Evolutionary conservation across 2,113 vertebrate genomes (phyloP).

Genomic region (Cyanoramphus novaezelandiae): DNA sequence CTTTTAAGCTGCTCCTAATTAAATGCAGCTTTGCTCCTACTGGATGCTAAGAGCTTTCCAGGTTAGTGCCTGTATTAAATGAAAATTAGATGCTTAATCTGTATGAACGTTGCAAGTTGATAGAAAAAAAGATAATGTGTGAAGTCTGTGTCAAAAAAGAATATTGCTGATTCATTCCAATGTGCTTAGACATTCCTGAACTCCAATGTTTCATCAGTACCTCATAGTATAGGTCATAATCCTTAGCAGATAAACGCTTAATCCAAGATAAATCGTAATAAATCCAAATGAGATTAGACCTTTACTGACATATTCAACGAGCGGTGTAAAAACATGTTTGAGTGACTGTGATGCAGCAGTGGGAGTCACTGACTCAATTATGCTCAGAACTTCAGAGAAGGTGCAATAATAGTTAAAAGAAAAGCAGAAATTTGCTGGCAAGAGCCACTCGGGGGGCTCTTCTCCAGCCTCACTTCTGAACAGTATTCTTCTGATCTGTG

Average conservation of each 20-base stretch:
- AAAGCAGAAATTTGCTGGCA: constrained; percentile 22
- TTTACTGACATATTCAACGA: constrained; percentile 19
- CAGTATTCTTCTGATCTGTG: neutral
- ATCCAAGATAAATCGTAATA: constrained; percentile 63
- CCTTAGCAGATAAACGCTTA: constrained; percentile 62
- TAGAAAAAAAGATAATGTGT: constrained; percentile 39
- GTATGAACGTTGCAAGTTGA: constrained; percentile 5
- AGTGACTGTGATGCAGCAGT: constrained; percentile 20
- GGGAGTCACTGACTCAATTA: neutral
- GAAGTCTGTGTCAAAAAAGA: constrained; percentile 43
- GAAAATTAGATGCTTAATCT: constrained; percentile 47
- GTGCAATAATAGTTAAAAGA: constrained; percentile 12
- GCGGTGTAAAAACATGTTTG: neutral
- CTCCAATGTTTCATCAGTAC: neutral
- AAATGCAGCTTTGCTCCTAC: constrained; percentile 54
- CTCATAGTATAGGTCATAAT: constrained; percentile 38
- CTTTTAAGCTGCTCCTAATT: constrained; percentile 63
- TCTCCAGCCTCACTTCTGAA: constrained; percentile 13
- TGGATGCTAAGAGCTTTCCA: constrained; percentile 47
- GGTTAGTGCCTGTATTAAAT: constrained; percentile 21
- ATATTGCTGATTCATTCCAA: constrained; percentile 44
- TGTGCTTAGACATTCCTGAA: constrained; percentile 32
- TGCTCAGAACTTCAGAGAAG: constrained; percentile 1
- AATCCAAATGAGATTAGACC: constrained; percentile 69
- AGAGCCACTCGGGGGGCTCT: neutral